Conservation (phyloP, 2,113 vertebrate species). For the Ictidomys tridecemlineatus region DNA sequence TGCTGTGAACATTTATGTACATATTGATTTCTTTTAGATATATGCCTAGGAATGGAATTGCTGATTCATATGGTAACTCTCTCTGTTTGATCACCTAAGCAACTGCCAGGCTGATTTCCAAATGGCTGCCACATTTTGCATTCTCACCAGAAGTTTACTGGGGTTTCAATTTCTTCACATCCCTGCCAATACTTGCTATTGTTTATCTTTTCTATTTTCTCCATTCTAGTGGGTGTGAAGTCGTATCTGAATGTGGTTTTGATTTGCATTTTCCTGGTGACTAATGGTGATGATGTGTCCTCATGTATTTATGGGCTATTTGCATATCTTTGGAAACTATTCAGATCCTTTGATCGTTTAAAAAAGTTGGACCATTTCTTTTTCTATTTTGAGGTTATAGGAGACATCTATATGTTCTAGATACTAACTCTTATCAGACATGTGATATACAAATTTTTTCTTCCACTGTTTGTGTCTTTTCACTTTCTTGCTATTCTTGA, state of each 20-base stretch:
- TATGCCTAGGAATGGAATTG: background rate
- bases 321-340: background rate
- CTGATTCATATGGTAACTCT: background rate
- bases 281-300: background rate
- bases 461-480: background rate
- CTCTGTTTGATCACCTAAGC: background rate
- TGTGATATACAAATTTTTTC: background rate
- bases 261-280: background rate
- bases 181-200: background rate
- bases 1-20: background rate
- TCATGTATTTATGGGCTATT: background rate
- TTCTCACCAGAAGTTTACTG: background rate
- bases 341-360: background rate
- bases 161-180: background rate
- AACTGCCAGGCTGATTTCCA: slow-evolving; percentile 1
- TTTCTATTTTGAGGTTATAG: background rate
- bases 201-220: background rate
- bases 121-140: background rate
- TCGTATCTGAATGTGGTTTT: background rate
- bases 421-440: background rate
- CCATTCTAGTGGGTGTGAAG: background rate
- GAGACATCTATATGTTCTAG: background rate
- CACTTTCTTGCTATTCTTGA: background rate
- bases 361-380: background rate
- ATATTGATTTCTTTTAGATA: background rate